Base-by-base conservation (phyloP, 2,113 vertebrate species). In the Gallinago media region DNA sequence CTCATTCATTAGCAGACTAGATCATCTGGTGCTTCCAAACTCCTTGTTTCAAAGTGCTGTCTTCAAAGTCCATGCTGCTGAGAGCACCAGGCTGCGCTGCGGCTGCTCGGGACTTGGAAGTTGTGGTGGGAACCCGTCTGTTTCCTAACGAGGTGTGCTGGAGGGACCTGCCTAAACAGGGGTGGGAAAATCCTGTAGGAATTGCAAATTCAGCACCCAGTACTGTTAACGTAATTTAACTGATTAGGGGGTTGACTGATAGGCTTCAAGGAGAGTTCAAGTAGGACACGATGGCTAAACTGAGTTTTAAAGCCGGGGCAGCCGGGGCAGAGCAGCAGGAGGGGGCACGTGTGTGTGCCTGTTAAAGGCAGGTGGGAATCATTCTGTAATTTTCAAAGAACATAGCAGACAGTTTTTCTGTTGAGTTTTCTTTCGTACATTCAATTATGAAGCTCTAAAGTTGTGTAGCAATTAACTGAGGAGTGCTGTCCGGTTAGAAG, bases 1-100 rank as follows among this genome's bases (percentile, higher is more conserved):
- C 85, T 92, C 80, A 84, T 90, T 94, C 63, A 77, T 95, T 90
- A 93, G 91, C 76, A 91, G 86, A 67, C 36, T 66, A 73, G 94
- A 92, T 96, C 92, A 89, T 86, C 84, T 84, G 83, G 61, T 90
- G 61, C 73, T 92, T 89, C 92, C 80, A 89, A 76, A 91, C 76
- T 75, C 80, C 71, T 65, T 32, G 22, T 89, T 92, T 91, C 75
- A 89, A 94, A 76, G 71, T 1, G 0, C 63, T 1, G 3, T 15
- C 55, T 93, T 95, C 80, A 92, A 88, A 95, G 83, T 65, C 49
- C 44, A 4, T 0, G 2, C 85, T 40, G 67, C 68, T 26, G 93
- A 50, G 70, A 27, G 71, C 29, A 46, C 29, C 46, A 10, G 76
- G 70, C 86, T 85, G 61, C 72, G 70, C 63, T n/a, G 19, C 3